phyloP scores from a whole-genome alignment of 2,113 vertebrate species.

The Panthera tigris region DNA sequence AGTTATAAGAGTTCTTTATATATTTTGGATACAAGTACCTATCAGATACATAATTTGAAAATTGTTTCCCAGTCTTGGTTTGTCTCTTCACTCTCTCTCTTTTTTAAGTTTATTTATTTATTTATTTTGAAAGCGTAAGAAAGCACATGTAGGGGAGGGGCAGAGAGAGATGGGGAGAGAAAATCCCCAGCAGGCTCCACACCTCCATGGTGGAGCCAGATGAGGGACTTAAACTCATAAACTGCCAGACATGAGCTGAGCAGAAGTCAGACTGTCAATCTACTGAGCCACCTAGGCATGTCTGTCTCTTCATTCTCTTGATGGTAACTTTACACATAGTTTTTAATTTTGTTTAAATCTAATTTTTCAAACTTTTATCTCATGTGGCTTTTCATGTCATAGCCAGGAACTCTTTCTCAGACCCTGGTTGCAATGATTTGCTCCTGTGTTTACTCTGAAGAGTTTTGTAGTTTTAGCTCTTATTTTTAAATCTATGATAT shows the following conservation, averaged over 20 bases:
- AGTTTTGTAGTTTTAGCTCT: neutral
- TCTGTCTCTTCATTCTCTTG: neutral
- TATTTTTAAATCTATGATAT: neutral
- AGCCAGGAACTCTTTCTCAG: neutral
- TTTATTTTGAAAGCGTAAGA: no score
- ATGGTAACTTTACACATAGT: neutral
- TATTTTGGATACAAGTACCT: neutral
- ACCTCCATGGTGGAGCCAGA: no score
- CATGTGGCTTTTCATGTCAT: neutral
- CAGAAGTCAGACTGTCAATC: no score
- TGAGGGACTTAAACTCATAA: no score
- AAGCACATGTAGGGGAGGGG: no score
- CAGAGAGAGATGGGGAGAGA: no score
- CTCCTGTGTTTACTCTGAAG: neutral
- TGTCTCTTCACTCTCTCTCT: neutral
- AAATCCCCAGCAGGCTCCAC: no score
- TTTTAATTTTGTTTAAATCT: neutral
- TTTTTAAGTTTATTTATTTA: no score
- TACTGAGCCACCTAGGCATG: no score
- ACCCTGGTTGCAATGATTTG: neutral
- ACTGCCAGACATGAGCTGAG: no score
- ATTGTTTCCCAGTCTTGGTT: neutral
- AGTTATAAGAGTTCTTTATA: neutral
- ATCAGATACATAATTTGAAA: neutral
- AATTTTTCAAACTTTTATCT: neutral